A percentile compares a stretch with the other conserved stretches of the same genome.
phyloP scores from a whole-genome alignment of 2,113 vertebrate species.

The Sturnira hondurensis region DNA sequence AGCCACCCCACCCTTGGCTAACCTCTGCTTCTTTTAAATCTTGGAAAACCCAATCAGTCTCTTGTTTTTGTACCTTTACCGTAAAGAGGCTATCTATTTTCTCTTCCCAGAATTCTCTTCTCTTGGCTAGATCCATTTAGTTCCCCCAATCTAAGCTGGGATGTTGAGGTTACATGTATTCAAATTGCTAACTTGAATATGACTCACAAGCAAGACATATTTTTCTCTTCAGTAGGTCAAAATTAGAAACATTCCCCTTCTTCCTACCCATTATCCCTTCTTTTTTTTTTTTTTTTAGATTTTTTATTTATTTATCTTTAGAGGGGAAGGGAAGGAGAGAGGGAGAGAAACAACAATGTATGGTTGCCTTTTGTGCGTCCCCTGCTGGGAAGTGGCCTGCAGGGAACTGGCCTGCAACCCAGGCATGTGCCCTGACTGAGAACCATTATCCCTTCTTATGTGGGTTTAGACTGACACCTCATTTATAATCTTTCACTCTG shows the following conservation, averaged over 20 bases:
- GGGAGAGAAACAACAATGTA: too few relatives aligned
- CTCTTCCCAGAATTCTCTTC: neutral
- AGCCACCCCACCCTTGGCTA: neutral
- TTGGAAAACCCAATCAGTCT: neutral
- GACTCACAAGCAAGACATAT: neutral
- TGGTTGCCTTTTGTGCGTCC: too few relatives aligned
- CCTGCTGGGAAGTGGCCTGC: too few relatives aligned
- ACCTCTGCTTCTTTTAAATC: neutral
- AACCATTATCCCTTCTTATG: neutral
- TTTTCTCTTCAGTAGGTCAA: neutral
- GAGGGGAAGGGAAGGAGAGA: too few relatives aligned
- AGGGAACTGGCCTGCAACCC: too few relatives aligned
- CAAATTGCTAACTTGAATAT: neutral
- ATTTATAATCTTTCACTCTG: neutral
- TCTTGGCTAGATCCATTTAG: neutral
- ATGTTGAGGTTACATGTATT: constrained; percentile 6
- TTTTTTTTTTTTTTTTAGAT: too few relatives aligned
- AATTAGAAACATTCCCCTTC: neutral
- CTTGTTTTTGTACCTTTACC: neutral
- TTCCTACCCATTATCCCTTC: neutral
- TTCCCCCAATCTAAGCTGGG: neutral
- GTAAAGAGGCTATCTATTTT: neutral
- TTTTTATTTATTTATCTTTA: too few relatives aligned
- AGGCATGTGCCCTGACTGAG: too few relatives aligned
- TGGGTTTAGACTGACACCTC: neutral